These are phyloP conservation scores for Drosophila tanythrix DNA, from an alignment of 2,888 invertebrate genomes.

Conservation along the genomic window DNA sequence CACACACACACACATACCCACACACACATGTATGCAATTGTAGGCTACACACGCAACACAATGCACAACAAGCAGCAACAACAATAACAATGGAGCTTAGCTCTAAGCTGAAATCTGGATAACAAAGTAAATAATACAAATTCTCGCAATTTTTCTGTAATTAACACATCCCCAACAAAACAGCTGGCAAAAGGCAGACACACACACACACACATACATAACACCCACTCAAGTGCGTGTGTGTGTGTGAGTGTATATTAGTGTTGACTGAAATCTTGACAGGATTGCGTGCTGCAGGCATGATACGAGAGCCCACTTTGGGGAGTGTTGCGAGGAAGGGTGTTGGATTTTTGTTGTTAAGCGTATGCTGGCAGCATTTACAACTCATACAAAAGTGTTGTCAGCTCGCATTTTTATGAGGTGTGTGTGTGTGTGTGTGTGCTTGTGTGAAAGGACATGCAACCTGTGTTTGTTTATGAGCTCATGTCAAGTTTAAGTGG, in stretches of 20 bases:
- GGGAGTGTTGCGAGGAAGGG: background rate
- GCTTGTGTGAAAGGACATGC: constrained; percentile 50
- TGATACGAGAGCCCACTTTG: constrained; percentile 42
- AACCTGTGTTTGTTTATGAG: constrained; percentile 68
- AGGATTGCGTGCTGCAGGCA: constrained; percentile 75
- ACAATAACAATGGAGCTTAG: constrained; percentile 50
- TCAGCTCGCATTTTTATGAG: constrained; percentile 77
- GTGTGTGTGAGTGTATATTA: constrained; percentile 9
- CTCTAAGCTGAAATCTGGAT: constrained; percentile 66
- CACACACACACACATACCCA: background rate
- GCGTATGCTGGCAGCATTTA: constrained; percentile 53
- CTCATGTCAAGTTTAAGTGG: constrained; percentile 66
- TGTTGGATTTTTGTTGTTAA: constrained; percentile 21
- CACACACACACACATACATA: constrained; percentile 16
- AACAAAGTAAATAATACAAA: constrained; percentile 80
- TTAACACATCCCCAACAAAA: constrained; percentile 70
- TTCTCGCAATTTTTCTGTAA: constrained; percentile 80
- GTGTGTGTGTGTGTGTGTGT: constrained; percentile 17
- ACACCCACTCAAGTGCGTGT: constrained; percentile 7
- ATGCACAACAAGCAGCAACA: constrained; percentile 27
- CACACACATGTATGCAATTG: constrained; percentile 5
- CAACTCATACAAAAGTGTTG: constrained; percentile 74
- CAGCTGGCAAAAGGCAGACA: constrained; percentile 51
- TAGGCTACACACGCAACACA: constrained; percentile 20
- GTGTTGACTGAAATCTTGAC: constrained; percentile 68